Percentiles rank a stretch among this genome's conserved stretches.
Conservation (phyloP, 2,797 vertebrate species). For the Phalloptychus januarius region DNA sequence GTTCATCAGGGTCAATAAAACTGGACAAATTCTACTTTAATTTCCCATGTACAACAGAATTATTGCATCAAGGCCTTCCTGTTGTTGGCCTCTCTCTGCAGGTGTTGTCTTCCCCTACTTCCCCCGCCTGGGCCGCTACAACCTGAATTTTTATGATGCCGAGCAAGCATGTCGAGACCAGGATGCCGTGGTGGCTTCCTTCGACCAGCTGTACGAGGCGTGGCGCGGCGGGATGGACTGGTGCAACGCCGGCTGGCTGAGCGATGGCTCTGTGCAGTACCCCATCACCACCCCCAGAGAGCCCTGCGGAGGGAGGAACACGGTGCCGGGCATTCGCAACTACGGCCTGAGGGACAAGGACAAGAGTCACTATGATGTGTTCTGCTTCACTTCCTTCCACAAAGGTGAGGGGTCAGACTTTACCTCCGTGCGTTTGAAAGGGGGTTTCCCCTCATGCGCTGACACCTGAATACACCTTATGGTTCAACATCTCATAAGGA, state of each 20-base stretch:
- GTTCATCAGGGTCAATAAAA: constrained; percentile 12
- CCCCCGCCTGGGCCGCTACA: constrained; percentile 91
- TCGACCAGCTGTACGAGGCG: constrained; percentile 90
- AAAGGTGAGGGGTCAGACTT: constrained; percentile 78
- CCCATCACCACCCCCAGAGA: constrained; percentile 92
- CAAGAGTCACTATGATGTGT: constrained; percentile 92
- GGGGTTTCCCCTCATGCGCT: background rate
- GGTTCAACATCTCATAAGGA: background rate
- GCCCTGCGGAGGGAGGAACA: constrained; percentile 92
- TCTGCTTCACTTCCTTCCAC: constrained; percentile 95
- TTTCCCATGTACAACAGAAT: background rate
- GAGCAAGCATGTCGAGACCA: constrained; percentile 88
- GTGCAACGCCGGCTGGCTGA: constrained; percentile 98
- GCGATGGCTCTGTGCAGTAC: constrained; percentile 92
- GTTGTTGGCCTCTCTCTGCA: constrained; percentile 49
- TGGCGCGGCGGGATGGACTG: constrained; percentile 93
- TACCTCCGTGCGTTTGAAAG: background rate
- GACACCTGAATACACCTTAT: background rate
- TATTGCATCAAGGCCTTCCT: background rate
- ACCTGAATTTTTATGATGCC: constrained; percentile 90
- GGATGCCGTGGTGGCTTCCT: constrained; percentile 90
- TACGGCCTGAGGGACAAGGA: constrained; percentile 94
- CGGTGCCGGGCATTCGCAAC: constrained; percentile 88
- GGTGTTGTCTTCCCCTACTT: constrained; percentile 93
- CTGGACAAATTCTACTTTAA: background rate